Evolutionary conservation across 2,888 invertebrate species (phyloP).

Genomic region (Theodoxus fluviatilis): DNA sequence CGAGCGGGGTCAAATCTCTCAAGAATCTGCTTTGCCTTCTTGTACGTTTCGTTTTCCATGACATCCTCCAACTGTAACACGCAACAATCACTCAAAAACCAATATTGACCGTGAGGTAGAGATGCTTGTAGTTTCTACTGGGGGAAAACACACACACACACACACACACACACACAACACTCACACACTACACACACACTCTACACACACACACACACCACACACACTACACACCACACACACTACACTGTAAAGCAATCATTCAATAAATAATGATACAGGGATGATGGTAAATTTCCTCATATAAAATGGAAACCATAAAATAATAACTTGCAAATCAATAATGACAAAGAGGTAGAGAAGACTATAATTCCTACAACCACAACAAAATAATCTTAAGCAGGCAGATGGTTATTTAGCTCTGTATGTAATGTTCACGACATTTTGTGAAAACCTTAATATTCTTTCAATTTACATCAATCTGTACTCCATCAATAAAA

Average conservation of each 20-base stretch:
- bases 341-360: not conserved
- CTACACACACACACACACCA: not conserved
- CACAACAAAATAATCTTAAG: not conserved
- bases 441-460: no score
- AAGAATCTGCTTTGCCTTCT: slow-evolving; percentile 85
- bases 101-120: not conserved
- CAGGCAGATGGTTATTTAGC: not conserved
- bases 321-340: not conserved
- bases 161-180: not conserved
- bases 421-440: no score
- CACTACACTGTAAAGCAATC: no score
- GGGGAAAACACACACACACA: not conserved
- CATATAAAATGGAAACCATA: not conserved
- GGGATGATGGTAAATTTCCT: not conserved
- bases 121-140: not conserved
- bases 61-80: slow-evolving; percentile 79
- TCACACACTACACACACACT: not conserved
- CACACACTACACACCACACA: no score
- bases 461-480: no score
- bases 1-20: slow-evolving; percentile 81
- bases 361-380: not conserved
- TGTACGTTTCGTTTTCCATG: slow-evolving; percentile 97
- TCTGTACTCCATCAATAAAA: no score
- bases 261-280: no score
- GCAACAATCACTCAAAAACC: not conserved